Evolutionary conservation across 1,140 invertebrate genomes (phyloP).

Genomic region (Leptinotarsa defecta): DNA sequence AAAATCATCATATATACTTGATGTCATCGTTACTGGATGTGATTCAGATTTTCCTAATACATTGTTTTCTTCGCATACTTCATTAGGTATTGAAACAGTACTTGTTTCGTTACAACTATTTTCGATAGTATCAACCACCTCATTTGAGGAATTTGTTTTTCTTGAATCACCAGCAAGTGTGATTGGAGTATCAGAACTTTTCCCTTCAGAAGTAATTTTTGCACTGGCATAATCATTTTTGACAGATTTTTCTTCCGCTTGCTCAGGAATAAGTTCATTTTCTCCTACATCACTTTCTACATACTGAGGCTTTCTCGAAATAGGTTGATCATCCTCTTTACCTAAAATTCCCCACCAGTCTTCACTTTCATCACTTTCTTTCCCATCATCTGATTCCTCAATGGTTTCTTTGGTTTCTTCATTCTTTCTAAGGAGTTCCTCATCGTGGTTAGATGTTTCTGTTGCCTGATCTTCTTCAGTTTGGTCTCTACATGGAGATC

Average conservation of each 20-base stretch:
- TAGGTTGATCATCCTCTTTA: conserved; percentile 38
- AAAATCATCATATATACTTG: conserved; percentile 36
- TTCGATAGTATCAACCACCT: background rate
- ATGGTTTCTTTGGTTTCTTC: conserved; percentile 33
- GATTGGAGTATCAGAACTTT: background rate
- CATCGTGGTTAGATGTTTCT: conserved; percentile 11
- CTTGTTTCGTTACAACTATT: background rate
- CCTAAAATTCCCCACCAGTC: conserved; percentile 48
- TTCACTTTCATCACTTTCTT: conserved; percentile 41
- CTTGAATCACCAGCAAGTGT: background rate
- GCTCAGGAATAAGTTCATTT: background rate
- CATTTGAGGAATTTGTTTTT: background rate
- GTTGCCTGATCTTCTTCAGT: conserved; percentile 10
- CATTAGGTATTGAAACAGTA: background rate
- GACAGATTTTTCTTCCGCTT: background rate
- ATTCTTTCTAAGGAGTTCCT: background rate
- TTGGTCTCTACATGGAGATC: conserved; percentile 3
- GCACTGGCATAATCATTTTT: conserved; percentile 23
- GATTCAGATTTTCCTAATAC: background rate
- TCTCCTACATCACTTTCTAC: background rate
- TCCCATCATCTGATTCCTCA: conserved; percentile 26
- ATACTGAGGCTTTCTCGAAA: conserved; percentile 14
- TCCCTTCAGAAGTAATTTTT: background rate
- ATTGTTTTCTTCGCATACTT: background rate
- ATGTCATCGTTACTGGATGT: background rate